Evolutionary conservation across 2,888 invertebrate species (phyloP).

Genomic region (Eupithecia vulgata): DNA sequence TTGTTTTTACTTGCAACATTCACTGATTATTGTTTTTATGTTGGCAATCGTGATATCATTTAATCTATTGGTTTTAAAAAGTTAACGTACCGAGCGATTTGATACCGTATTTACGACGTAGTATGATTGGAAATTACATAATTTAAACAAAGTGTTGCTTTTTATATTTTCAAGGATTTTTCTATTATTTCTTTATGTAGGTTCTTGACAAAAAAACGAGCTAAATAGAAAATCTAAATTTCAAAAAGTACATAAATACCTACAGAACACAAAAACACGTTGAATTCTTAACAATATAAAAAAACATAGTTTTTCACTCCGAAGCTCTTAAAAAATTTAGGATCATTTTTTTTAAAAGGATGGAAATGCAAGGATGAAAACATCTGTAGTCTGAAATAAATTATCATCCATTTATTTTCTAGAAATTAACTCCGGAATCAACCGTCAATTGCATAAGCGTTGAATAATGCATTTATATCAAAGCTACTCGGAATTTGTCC

Average conservation of each 20-base stretch:
- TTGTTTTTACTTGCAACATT: constrained; percentile 23
- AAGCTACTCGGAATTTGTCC: constrained; percentile 64
- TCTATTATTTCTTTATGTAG: no score
- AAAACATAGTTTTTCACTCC: no score
- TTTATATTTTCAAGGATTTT: neutral
- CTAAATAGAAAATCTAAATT: neutral
- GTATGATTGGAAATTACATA: constrained; percentile 31
- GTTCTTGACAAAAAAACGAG: neutral
- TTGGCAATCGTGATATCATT: constrained; percentile 30
- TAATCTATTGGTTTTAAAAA: constrained; percentile 26
- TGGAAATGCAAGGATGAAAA: neutral
- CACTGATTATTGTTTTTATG: constrained; percentile 30
- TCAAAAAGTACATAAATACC: neutral
- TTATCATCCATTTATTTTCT: constrained; percentile 8
- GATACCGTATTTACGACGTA: constrained; percentile 23
- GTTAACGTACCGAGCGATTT: constrained; percentile 28
- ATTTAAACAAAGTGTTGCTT: constrained; percentile 23
- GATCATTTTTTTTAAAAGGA: no score
- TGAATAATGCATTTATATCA: constrained; percentile 38
- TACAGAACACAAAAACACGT: no score
- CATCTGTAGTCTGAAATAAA: neutral
- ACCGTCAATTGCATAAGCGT: neutral
- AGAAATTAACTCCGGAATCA: constrained; percentile 10
- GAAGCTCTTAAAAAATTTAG: no score
- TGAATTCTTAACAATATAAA: no score